Base-by-base conservation (phyloP, 2,888 invertebrate species). In the Alviniconcha strummeri region DNA sequence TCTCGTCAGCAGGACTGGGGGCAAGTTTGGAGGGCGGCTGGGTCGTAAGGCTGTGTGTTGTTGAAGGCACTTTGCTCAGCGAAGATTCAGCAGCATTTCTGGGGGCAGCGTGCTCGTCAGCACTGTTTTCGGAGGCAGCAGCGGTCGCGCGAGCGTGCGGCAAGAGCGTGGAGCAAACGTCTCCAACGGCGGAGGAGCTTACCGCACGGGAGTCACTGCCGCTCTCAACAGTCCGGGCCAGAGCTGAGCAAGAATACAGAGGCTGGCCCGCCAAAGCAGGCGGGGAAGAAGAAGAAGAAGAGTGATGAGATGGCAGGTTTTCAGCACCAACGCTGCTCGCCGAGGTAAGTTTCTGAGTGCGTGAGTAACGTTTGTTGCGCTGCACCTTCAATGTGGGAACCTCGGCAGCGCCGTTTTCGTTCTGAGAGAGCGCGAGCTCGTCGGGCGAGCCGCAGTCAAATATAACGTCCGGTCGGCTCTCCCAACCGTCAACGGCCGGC, bases 391-490 rank as follows among this genome's bases (percentile, higher is more conserved):
- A 3, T 36, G 36, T 36, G 36, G 36, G 36, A 36, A 36, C 36
- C 36, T 36, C 36, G 36, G 36, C 0, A 36, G 36, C 36, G 36
- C 36, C 36, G 36, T 36, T 36, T 36, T 36, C 36, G 69, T 69
- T 69, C 13, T 7, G 55, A 75, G 75, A 13, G 5, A 56, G n/a
- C 17, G n/a, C 55, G 15, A 6, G 8, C 55, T 13, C 17, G 36
- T 75, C 75, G 19, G 71, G 19, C n/a, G 71, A 71, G 64, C n/a
- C 56, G 52, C 76, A 82, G 69, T 82, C 82, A 77, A 82, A 82
- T 19, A 82, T 82, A 55, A 67, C 82, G 13, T 77, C 55, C 1
- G 82, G 82, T 5, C 82, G 60, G 56, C 71, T 67, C 71, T 82
- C 82, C 82, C 82, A 82, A 0, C 82, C 82, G 54, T 82, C 82